Evolutionary conservation across 2,888 invertebrate genomes (phyloP).

Genomic region (Oscheius sp.): DNA sequence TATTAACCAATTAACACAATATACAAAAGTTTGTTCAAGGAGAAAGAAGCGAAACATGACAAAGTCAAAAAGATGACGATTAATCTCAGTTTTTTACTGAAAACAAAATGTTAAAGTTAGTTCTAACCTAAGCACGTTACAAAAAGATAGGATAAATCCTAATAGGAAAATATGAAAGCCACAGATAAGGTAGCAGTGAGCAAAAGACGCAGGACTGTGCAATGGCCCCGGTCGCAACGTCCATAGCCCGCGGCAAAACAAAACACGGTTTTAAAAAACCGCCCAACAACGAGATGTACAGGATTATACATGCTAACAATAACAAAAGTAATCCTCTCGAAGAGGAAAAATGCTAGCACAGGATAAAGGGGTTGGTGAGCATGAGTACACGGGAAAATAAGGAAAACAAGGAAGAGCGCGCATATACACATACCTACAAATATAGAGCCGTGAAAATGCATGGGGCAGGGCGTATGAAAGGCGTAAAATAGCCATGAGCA

Average conservation of each 20-base stretch:
- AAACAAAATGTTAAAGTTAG: constrained; percentile 13
- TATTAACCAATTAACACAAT: constrained; percentile 41
- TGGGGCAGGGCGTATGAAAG: background rate
- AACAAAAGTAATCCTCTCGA: constrained; percentile 12
- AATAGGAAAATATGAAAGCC: constrained; percentile 23
- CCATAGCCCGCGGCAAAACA: constrained; percentile 23
- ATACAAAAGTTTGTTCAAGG: constrained; percentile 26
- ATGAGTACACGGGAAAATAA: constrained; percentile 20
- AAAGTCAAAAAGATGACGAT: constrained; percentile 10
- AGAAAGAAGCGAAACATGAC: constrained; percentile 4
- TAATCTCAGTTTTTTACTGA: constrained; percentile 6
- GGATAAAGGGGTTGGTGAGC: constrained; percentile 23
- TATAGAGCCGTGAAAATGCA: constrained; percentile 6
- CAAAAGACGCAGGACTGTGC: background rate
- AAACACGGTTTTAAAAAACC: constrained; percentile 29
- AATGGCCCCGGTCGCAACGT: background rate
- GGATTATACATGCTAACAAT: constrained; percentile 38
- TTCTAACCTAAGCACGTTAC: constrained; percentile 32
- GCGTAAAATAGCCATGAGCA: constrained; percentile 9
- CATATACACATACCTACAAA: constrained; percentile 33
- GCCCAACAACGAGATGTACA: constrained; percentile 42
- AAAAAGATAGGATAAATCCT: constrained; percentile 29
- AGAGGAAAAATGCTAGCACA: constrained; percentile 35
- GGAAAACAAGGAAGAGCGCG: constrained; percentile 1
- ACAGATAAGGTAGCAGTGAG: constrained; percentile 25